A percentile compares a stretch with the other conserved stretches of the same genome.
Conservation (phyloP, 2,888 invertebrate genomes). For the Drosophila dives region DNA sequence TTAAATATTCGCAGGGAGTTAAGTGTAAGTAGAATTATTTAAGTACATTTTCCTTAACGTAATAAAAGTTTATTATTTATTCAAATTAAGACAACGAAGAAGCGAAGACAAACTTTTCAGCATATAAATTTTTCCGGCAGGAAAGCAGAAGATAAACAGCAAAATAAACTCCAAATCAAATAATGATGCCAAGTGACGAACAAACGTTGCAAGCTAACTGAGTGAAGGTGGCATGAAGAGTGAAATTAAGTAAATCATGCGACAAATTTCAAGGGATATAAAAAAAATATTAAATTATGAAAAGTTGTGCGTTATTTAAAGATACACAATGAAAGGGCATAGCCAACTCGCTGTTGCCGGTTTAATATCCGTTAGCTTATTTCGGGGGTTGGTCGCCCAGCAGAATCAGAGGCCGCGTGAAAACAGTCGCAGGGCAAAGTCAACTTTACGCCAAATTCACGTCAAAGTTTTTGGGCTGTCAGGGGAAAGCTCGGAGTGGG, state of each 20-base stretch:
- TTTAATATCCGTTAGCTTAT: constrained; percentile 14
- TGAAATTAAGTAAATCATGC: constrained; percentile 2
- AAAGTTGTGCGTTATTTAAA: constrained; percentile 15
- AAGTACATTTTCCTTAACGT: neutral
- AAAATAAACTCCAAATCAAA: neutral
- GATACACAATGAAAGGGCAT: constrained; percentile 54
- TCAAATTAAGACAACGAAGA: constrained; percentile 14
- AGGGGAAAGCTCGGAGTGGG: neutral
- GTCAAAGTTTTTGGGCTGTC: constrained; percentile 54
- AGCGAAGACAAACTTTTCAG: too few species aligned
- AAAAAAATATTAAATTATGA: neutral
- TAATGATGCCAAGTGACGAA: neutral
- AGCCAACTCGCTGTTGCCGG: constrained; percentile 44
- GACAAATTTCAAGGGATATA: constrained; percentile 1
- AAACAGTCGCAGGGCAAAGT: constrained; percentile 64
- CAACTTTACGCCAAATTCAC: constrained; percentile 68
- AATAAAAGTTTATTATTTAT: neutral
- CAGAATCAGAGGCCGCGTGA: constrained; percentile 42
- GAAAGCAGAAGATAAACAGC: neutral
- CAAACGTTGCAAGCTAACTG: neutral
- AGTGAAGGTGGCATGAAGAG: neutral
- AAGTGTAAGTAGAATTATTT: neutral
- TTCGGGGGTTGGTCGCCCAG: constrained; percentile 30
- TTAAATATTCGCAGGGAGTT: neutral
- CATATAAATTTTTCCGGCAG: neutral